Base-by-base conservation (phyloP, 2,113 vertebrate genomes). In the Pantherophis guttatus region DNA sequence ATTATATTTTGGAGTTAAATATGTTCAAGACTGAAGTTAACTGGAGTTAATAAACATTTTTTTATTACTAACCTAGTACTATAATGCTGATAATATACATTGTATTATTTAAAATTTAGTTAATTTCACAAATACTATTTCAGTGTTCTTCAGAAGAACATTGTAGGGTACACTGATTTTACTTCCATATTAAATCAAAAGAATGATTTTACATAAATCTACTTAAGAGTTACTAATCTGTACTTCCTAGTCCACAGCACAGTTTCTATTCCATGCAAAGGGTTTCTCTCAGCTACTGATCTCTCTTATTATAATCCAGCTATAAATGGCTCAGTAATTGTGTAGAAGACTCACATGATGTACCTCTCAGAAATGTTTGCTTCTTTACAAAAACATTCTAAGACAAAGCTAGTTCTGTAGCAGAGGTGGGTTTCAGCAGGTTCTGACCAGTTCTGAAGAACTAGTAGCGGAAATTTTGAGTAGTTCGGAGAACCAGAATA, bases 21-120 rank as follows among this genome's bases (percentile, higher is more conserved):
- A 3, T 39, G 26, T 87, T 57, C 29, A 0, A 0, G 24, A 3
- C 19, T 1, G 50, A 0, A 0, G 0, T n/a, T 10, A 29, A 88
- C 53, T 17, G 24, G 54, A 52, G 5, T 21, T 85, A 59, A 55
- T 53, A 59, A 75, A 59, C 11, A 12, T 12, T n/a, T 75, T n/a
- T 70, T 19, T 10, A 75, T 85, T 2, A 75, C 21, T 90, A 52
- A 85, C 39, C 8, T 21, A 75, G 70, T 75, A 75, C 1, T 48
- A 2, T 26, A 81, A 86, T 11, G 26, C 12, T 48, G 57, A 50
- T 81, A 26, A 58, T 58, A 9, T 29, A 91, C 57, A 85, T 48
- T 58, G 24, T 5, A 85, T 29, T 54, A 44, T 13, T 86, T 23
- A 48, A 54, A 13, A 44, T 86, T 86, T 75, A 29, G 29, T 57